A percentile compares a stretch with the other conserved stretches of the same genome.
Evolutionary conservation across 2,888 invertebrate species (phyloP).

Genomic region (Polietes domitor): DNA sequence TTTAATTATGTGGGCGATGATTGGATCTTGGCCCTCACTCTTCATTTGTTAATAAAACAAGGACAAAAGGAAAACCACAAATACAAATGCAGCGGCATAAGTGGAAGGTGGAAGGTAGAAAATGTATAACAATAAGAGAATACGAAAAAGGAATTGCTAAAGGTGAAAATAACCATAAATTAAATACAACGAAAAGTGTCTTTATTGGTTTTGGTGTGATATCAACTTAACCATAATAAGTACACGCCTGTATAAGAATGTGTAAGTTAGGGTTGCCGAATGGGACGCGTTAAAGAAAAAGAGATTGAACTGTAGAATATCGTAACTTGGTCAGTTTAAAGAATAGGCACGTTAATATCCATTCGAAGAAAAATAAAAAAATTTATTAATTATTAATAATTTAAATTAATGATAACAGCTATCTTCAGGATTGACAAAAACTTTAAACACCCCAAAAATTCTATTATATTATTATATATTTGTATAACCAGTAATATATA

Average conservation of each 20-base stretch:
- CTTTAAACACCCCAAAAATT: no score
- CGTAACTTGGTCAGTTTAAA: no score
- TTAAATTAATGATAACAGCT: no score
- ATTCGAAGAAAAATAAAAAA: no score
- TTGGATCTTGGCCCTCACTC: constrained; percentile 24
- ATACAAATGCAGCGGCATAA: neutral
- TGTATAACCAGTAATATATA: no score
- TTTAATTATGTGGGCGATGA: constrained; percentile 52
- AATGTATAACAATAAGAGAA: no score
- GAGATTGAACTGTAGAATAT: no score
- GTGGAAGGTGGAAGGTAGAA: neutral
- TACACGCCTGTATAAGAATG: no score
- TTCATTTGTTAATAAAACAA: constrained; percentile 46
- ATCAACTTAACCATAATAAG: neutral
- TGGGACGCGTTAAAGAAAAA: neutral
- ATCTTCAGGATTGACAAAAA: no score
- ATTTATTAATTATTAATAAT: no score
- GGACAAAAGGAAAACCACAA: neutral
- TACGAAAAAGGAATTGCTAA: neutral
- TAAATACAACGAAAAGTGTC: neutral
- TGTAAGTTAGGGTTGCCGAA: neutral
- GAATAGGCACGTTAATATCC: no score
- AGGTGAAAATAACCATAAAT: constrained; percentile 7
- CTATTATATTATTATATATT: no score
- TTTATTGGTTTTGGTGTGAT: neutral